Evolutionary conservation across 2,797 vertebrate species (phyloP).

Genomic region (Malacoctenus gilli): DNA sequence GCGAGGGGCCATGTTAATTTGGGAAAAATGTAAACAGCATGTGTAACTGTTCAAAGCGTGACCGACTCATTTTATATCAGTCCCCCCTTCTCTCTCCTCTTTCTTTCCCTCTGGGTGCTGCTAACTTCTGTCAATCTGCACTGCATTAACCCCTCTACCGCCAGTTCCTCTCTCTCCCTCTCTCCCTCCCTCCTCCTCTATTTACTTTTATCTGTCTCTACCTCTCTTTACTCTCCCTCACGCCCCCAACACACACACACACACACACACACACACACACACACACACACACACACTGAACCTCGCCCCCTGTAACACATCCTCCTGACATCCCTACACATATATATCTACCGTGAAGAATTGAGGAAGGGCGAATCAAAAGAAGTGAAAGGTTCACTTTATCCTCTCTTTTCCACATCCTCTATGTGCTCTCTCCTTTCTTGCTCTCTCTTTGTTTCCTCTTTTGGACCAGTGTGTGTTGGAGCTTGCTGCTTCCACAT

Average conservation of each 20-base stretch:
- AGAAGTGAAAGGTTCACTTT: slow-evolving; percentile 66
- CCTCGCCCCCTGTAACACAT: slow-evolving; percentile 37
- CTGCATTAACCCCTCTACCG: slow-evolving; percentile 76
- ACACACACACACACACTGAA: slow-evolving; percentile 18
- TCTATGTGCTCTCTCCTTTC: slow-evolving; percentile 26
- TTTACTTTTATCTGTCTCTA: slow-evolving; percentile 68
- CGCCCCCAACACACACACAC: slow-evolving; percentile 23
- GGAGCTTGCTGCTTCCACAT: slow-evolving; percentile 40
- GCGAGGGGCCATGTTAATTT: slow-evolving; percentile 88
- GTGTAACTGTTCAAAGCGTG: slow-evolving; percentile 90
- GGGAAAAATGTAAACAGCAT: slow-evolving; percentile 91
- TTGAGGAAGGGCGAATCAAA: slow-evolving; percentile 70
- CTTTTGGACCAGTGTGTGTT: slow-evolving; percentile 31
- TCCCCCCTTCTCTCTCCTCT: slow-evolving; percentile 70
- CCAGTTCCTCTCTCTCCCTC: slow-evolving; percentile 49
- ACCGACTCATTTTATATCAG: slow-evolving; percentile 89
- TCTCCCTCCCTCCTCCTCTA: slow-evolving; percentile 40
- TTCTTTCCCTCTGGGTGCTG: slow-evolving; percentile 79
- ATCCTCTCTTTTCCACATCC: slow-evolving; percentile 18
- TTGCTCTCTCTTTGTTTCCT: slow-evolving; percentile 44
- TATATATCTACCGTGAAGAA: slow-evolving; percentile 63
- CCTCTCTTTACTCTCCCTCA: slow-evolving; percentile 30
- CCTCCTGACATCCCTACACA: slow-evolving; percentile 50
- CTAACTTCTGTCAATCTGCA: slow-evolving; percentile 81
- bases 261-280: slow-evolving; percentile 25